Conservation (phyloP, 2,113 vertebrate genomes). For the Pterophyllum scalare region DNA sequence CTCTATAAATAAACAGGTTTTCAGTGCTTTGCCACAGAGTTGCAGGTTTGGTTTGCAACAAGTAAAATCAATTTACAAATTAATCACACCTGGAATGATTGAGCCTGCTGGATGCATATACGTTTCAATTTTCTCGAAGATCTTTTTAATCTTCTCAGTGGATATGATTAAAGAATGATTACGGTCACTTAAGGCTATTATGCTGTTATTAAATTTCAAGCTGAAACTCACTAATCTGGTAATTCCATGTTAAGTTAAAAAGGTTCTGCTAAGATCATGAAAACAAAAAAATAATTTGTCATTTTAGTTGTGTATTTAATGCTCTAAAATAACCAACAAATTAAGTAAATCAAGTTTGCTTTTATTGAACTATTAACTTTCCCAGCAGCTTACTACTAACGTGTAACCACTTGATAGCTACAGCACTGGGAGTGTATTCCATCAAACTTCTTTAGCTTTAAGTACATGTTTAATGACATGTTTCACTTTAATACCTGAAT, state of each 20-base stretch:
- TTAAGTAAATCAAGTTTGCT: background rate
- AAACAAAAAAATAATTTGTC: background rate
- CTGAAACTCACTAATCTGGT: background rate
- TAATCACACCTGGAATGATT: background rate
- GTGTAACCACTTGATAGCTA: background rate
- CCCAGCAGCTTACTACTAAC: background rate
- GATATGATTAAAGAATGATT: background rate
- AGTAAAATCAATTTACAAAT: conserved; percentile 6
- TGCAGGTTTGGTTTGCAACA: conserved; percentile 4
- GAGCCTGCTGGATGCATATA: background rate
- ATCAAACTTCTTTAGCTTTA: background rate
- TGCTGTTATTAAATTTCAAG: background rate
- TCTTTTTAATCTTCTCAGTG: background rate
- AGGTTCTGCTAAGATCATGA: background rate
- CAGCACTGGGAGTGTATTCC: background rate
- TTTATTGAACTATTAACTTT: background rate
- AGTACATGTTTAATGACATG: background rate
- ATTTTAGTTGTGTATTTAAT: background rate
- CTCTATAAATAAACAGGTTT: conserved; percentile 20
- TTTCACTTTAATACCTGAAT: background rate
- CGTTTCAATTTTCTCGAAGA: background rate
- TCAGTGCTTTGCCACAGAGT: background rate
- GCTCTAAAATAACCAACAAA: background rate
- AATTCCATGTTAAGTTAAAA: background rate
- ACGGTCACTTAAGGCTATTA: background rate